phyloP scores from a whole-genome alignment of 2,113 vertebrate genomes.

The Craseonycteris thonglongyai region DNA sequence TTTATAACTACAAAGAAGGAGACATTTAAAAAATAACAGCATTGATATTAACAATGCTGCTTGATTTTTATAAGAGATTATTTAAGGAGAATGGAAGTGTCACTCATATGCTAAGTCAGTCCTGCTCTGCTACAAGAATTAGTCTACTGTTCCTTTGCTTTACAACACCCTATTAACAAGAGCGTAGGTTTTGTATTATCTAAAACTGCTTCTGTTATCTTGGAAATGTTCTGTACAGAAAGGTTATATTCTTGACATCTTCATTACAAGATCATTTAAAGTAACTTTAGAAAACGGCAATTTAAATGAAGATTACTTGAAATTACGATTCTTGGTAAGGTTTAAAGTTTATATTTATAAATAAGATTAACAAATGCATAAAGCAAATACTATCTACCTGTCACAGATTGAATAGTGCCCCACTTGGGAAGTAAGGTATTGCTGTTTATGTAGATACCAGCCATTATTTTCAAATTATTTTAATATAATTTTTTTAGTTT shows the following conservation, averaged over 20 bases:
- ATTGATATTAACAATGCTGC: background rate
- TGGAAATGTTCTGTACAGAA: background rate
- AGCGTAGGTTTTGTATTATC: background rate
- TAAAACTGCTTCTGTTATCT: background rate
- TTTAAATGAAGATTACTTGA: background rate
- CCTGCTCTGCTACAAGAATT: background rate
- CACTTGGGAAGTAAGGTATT: background rate
- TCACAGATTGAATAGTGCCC: background rate
- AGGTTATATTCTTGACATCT: background rate
- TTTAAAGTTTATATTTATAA: background rate
- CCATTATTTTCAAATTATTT: background rate
- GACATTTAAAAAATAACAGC: background rate
- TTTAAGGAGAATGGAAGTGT: background rate
- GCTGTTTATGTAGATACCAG: background rate
- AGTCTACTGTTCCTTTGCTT: background rate
- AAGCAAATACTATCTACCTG: background rate
- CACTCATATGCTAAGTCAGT: background rate
- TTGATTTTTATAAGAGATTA: background rate
- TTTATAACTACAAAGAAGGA: background rate
- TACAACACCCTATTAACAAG: background rate
- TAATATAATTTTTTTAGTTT: background rate
- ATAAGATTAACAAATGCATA: background rate
- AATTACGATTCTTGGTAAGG: background rate
- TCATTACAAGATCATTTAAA: background rate
- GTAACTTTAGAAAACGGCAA: background rate